Conservation (phyloP, 2,888 invertebrate genomes). For the Sacculina carcini region DNA sequence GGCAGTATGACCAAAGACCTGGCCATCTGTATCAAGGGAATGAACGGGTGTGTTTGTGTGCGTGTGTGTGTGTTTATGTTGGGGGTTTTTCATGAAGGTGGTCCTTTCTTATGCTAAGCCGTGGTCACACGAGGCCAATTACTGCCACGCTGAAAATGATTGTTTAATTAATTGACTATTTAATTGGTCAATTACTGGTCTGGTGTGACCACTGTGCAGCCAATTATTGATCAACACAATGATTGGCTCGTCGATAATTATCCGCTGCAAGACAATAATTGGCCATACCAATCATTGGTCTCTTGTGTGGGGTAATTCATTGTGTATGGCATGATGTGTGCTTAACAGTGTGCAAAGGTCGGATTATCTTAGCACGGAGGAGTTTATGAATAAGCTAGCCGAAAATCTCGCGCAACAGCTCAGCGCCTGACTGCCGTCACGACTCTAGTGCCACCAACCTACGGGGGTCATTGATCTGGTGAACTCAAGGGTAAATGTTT, state of each 20-base stretch:
- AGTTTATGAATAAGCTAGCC: slow-evolving; percentile 80
- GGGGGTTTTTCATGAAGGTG: not conserved
- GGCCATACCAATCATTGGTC: no score
- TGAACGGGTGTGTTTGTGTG: slow-evolving; percentile 32
- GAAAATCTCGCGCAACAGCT: slow-evolving; percentile 50
- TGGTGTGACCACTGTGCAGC: no score
- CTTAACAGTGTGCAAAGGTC: slow-evolving; percentile 28
- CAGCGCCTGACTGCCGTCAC: slow-evolving; percentile 25
- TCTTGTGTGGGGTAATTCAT: no score
- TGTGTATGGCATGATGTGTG: no score
- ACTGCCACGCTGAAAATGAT: not conserved
- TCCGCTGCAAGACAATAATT: no score
- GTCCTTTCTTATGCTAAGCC: not conserved
- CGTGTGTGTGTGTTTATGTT: not conserved
- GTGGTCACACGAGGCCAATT: not conserved
- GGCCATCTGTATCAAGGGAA: slow-evolving; percentile 89
- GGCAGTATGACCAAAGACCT: slow-evolving; percentile 96
- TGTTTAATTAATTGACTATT: slow-evolving; percentile 7
- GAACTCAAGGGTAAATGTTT: no score
- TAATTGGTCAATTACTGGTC: no score
- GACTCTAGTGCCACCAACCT: not conserved
- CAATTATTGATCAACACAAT: no score
- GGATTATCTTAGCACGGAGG: slow-evolving; percentile 90
- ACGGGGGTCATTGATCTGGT: not conserved
- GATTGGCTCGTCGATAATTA: no score